Percentiles rank a stretch among this genome's conserved stretches.
phyloP scores from a whole-genome alignment of 2,888 invertebrate genomes.

The Agonopterix alstromeriana region DNA sequence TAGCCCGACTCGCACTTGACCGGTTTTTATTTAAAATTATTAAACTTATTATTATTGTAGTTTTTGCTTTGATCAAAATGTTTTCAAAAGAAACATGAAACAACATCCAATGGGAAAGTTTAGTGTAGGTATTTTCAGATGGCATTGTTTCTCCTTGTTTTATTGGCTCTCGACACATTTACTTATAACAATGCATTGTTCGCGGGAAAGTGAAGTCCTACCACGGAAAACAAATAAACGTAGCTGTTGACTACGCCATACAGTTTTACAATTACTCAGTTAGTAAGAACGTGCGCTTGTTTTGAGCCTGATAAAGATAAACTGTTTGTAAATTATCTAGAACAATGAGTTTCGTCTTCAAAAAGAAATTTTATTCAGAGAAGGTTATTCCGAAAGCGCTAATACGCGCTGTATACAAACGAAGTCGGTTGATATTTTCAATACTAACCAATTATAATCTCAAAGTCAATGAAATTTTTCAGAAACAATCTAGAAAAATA shows the following conservation, averaged over 20 bases:
- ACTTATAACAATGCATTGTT: conserved; percentile 46
- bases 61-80: too few species aligned
- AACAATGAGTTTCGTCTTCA: conserved; percentile 12
- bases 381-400: too few species aligned
- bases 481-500: too few species aligned
- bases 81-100: too few species aligned
- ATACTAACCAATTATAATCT: too few species aligned
- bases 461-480: too few species aligned
- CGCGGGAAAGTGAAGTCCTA: conserved; percentile 29
- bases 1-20: too few species aligned
- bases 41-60: too few species aligned
- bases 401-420: too few species aligned
- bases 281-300: conserved; percentile 20
- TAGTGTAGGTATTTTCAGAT: neutral
- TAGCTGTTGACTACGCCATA: conserved; percentile 29
- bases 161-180: conserved; percentile 28
- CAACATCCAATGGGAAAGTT: neutral
- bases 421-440: too few species aligned
- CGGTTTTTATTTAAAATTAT: too few species aligned
- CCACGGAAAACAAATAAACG: conserved; percentile 35
- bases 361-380: neutral
- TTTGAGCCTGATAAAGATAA: conserved; percentile 8
- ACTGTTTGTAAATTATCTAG: conserved; percentile 25
- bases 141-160: conserved; percentile 20
- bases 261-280: conserved; percentile 27